phyloP scores from a whole-genome alignment of 1,140 invertebrate species.

The Leptinotarsa undecemlineata region DNA sequence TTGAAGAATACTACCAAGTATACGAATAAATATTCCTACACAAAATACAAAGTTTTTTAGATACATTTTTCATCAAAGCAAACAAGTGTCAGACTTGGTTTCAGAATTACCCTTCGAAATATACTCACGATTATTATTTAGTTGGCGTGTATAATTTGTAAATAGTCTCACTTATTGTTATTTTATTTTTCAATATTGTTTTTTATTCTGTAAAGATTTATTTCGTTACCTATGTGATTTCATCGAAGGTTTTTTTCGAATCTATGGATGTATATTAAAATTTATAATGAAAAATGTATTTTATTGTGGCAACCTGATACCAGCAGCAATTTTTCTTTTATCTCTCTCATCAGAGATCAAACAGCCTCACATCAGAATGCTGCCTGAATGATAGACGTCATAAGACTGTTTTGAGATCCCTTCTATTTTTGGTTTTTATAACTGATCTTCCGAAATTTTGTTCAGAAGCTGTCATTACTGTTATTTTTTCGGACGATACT shows the following conservation, averaged over 20 bases:
- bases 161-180: slow-evolving; percentile 15
- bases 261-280: slow-evolving; percentile 26
- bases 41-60: slow-evolving; percentile 16
- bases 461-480: too few species aligned
- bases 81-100: background rate
- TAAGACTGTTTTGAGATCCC: too few species aligned
- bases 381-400: too few species aligned
- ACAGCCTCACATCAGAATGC: too few species aligned
- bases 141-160: slow-evolving; percentile 24
- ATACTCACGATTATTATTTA: background rate
- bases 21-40: slow-evolving; percentile 28
- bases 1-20: slow-evolving; percentile 20
- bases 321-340: background rate
- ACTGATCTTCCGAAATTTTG: too few species aligned
- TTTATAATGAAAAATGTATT: background rate
- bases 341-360: too few species aligned
- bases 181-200: slow-evolving; percentile 12
- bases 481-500: too few species aligned
- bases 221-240: slow-evolving; percentile 26
- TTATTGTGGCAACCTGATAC: background rate
- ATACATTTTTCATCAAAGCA: background rate
- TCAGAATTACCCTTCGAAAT: background rate
- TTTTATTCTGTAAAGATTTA: slow-evolving; percentile 27
- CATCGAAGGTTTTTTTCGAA: slow-evolving; percentile 22
- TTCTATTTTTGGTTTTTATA: too few species aligned